phyloP scores from a whole-genome alignment of 2,113 vertebrate species.

The Cochlearius cochlearius region DNA sequence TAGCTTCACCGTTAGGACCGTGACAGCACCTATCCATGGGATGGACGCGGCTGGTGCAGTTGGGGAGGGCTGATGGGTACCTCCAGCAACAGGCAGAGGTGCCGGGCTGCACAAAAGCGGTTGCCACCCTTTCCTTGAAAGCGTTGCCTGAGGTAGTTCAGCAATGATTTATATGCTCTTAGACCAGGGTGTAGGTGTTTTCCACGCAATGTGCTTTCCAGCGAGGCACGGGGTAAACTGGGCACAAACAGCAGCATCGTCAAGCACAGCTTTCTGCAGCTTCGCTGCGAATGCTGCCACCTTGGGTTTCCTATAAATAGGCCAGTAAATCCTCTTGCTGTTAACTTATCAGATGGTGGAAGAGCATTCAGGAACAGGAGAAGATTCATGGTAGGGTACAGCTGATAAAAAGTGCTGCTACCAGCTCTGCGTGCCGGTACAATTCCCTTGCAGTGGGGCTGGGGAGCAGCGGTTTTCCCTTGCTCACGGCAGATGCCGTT shows the following conservation, averaged over 20 bases:
- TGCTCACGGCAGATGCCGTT: background rate
- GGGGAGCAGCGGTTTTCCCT: background rate
- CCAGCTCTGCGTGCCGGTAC: background rate
- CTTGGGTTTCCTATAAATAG: background rate
- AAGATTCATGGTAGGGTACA: background rate
- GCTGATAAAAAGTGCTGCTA: background rate
- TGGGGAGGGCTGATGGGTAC: rapidly evolving
- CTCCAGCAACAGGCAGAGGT: background rate
- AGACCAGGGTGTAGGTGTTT: background rate
- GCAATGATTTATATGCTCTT: background rate
- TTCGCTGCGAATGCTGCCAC: background rate
- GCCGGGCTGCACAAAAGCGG: background rate
- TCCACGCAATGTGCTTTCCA: background rate
- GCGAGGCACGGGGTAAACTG: background rate
- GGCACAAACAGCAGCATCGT: background rate
- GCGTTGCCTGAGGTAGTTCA: background rate
- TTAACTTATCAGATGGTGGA: background rate
- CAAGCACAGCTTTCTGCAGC: background rate
- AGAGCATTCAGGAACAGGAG: background rate
- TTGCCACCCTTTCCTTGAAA: background rate
- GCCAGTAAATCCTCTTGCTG: background rate
- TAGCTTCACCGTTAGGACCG: background rate
- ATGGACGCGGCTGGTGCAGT: background rate
- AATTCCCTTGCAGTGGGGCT: background rate
- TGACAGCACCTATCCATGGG: background rate